Base-by-base conservation (phyloP, 2,113 vertebrate genomes). In the Ancistrus triradiatus region DNA sequence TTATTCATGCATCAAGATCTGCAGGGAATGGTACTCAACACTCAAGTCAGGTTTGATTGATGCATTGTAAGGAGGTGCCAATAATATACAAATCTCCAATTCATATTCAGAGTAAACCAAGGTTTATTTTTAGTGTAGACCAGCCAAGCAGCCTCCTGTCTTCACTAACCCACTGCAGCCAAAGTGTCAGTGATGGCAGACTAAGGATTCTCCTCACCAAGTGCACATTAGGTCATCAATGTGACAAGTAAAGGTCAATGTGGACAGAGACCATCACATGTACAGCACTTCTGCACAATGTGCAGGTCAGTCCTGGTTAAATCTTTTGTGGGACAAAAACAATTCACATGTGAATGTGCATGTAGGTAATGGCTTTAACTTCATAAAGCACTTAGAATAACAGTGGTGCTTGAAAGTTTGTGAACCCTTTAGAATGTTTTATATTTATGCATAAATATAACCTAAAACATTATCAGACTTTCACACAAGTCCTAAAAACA, bases 61-160 rank as follows among this genome's bases (percentile, higher is more conserved):
- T 84, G 81, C 82, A 83, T 84, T 83, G 80, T 81, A 84, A 78
- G 75, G 77, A 79, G 73, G 75, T 65, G 72, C 78, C 25, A 76
- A 28, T 59, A 44, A 83, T 83, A 78, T 74, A 80, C 74, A 79
- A 81, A 81, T 78, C 81, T 84, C 74, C 75, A 74, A 79, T 83
- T 72, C 77, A 78, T 76, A 70, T 70, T 70, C 72, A 69, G 28
- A 77, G 73, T 78, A 77, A 24, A 68, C 74, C 48, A 0, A 2
- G 59, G 74, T 18, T 72, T 85, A 83, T 87, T 83, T 87, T 85
- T 85, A 85, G 77, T 74, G 64, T 68, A 3, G 27, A 31, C 3
- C 27, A 31, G 27, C 3, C 3, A 31, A 31, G 27, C 7, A 67
- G 70, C 62, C 74, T 69, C 73, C 70, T 75, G 74, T 73, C 66